Conservation (phyloP, 2,888 invertebrate species). For the Ethmia dodecea region DNA sequence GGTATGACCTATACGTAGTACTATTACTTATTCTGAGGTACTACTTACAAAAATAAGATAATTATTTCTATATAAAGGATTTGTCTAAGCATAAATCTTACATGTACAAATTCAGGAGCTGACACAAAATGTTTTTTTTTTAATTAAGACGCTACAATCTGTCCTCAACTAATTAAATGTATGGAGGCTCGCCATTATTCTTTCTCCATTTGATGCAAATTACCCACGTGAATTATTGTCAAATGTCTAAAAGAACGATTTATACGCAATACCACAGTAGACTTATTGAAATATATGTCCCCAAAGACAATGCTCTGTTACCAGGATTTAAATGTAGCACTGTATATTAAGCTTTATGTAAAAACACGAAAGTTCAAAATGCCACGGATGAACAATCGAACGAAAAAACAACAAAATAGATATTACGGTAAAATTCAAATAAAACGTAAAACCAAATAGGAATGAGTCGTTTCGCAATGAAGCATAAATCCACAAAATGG, state of each 20-base stretch:
- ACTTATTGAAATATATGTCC: slow-evolving; percentile 74
- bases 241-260: slow-evolving; percentile 66
- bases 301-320: slow-evolving; percentile 54
- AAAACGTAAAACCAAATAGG: slow-evolving; percentile 57
- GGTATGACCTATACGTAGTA: too few relatives aligned
- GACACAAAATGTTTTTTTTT: too few relatives aligned
- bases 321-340: slow-evolving; percentile 25
- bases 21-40: too few relatives aligned
- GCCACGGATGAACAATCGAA: slow-evolving; percentile 21
- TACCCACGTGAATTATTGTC: slow-evolving; percentile 59
- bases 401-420: slow-evolving; percentile 52
- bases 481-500: slow-evolving; percentile 60
- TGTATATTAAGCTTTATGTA: slow-evolving; percentile 37
- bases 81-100: too few relatives aligned
- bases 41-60: too few relatives aligned
- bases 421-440: slow-evolving; percentile 56
- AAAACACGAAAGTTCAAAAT: slow-evolving; percentile 32
- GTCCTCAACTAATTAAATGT: too few relatives aligned
- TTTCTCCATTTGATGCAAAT: slow-evolving; percentile 38
- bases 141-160: too few relatives aligned
- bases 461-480: slow-evolving; percentile 59
- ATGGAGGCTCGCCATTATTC: background rate
- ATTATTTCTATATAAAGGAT: too few relatives aligned
- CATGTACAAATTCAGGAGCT: too few relatives aligned
- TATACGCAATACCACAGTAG: slow-evolving; percentile 57